Conservation (phyloP, 2,797 vertebrate genomes). For the Pantherophis vulpinus region DNA sequence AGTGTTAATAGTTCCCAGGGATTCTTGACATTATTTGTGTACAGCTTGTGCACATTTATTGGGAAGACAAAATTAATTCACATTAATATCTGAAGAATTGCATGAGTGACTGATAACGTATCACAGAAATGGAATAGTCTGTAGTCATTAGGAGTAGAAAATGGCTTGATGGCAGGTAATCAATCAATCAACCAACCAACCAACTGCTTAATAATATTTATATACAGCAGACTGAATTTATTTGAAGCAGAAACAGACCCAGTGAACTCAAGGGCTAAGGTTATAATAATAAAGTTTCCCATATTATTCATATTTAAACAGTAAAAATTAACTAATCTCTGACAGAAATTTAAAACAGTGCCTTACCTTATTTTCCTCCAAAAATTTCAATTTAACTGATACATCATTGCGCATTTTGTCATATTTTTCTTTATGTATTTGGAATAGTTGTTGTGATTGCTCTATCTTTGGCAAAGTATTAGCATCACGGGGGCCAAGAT, state of each 20-base stretch:
- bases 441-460: slow-evolving; percentile 90
- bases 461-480: slow-evolving; percentile 94
- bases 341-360: neutral
- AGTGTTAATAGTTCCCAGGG: neutral
- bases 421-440: slow-evolving; percentile 92
- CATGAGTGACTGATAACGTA: neutral
- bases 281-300: neutral
- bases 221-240: neutral
- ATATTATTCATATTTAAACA: neutral
- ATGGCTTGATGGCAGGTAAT: neutral
- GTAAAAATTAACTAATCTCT: neutral
- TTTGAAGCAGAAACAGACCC: neutral
- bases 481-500: slow-evolving; percentile 91
- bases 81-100: slow-evolving; percentile 2
- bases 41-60: neutral
- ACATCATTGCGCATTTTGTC: slow-evolving; percentile 95
- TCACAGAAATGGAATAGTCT: neutral
- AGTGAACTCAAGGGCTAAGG: neutral
- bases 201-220: neutral
- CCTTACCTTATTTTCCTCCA: slow-evolving; percentile 97
- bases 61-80: neutral
- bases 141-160: neutral
- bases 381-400: slow-evolving; percentile 93
- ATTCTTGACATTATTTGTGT: neutral
- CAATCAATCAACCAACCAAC: neutral